These are phyloP conservation scores for Palythoa grandiflora DNA, from an alignment of 92 coral and sea anemone species.

Conservation along the genomic window DNA sequence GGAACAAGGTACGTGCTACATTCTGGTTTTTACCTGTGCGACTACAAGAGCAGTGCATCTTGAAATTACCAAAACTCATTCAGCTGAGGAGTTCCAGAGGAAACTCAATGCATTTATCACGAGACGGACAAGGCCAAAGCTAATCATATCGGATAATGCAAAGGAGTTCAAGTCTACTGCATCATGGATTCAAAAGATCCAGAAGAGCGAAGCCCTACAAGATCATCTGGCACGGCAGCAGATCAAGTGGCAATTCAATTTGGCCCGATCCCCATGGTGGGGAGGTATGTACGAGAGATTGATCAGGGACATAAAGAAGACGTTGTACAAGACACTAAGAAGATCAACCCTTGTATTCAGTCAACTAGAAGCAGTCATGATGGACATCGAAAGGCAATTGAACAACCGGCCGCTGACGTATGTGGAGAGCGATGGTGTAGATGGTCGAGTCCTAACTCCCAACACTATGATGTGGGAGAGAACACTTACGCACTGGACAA, in stretches of 20 bases:
- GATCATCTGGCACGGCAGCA: slow-evolving; percentile 58
- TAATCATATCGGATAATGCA: slow-evolving; percentile 59
- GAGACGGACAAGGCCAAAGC: slow-evolving; percentile 55
- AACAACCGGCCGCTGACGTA: slow-evolving; percentile 70
- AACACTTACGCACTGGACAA: slow-evolving; percentile 39
- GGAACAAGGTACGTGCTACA: slow-evolving; percentile 66
- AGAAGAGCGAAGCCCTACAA: slow-evolving; percentile 53
- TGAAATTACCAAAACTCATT: slow-evolving; percentile 60
- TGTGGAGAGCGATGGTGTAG: slow-evolving; percentile 59
- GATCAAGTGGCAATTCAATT: slow-evolving; percentile 59
- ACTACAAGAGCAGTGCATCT: slow-evolving; percentile 63
- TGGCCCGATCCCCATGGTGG: slow-evolving; percentile 67
- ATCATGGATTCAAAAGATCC: slow-evolving; percentile 56
- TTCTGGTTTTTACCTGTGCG: slow-evolving; percentile 59
- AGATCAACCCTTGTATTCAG: slow-evolving; percentile 50
- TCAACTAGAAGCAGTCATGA: slow-evolving; percentile 46
- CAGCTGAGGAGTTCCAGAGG: slow-evolving; percentile 60
- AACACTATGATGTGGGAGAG: background rate
- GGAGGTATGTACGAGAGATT: slow-evolving; percentile 38
- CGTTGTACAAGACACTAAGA: slow-evolving; percentile 66
- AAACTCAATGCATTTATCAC: slow-evolving; percentile 56
- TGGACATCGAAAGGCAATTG: slow-evolving; percentile 61
- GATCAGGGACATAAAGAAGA: slow-evolving; percentile 57
- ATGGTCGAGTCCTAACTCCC: slow-evolving; percentile 42
- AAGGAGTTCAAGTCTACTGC: slow-evolving; percentile 65